phyloP scores from a whole-genome alignment of 2,888 invertebrate species.

The Drosophila histrio region DNA sequence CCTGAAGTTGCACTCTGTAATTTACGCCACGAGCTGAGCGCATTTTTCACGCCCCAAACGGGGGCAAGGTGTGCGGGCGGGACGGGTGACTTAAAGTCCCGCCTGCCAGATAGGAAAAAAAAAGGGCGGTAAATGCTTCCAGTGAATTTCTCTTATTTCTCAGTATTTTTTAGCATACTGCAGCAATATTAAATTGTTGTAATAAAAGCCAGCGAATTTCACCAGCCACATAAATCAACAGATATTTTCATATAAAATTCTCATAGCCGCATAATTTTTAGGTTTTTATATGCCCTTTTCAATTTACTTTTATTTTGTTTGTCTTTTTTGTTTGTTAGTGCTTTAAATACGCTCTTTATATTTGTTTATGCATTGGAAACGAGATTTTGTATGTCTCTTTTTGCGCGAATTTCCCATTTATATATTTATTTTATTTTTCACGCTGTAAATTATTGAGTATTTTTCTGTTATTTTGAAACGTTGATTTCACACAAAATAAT shows the following conservation, averaged over 20 bases:
- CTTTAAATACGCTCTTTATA: slow-evolving; percentile 47
- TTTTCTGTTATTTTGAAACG: slow-evolving; percentile 15
- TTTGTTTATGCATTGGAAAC: slow-evolving; percentile 50
- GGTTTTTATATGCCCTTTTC: slow-evolving; percentile 20
- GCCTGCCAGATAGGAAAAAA: neutral
- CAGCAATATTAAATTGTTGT: slow-evolving; percentile 45
- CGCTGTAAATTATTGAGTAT: slow-evolving; percentile 39
- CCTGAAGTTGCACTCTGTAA: slow-evolving; percentile 48
- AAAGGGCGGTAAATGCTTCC: slow-evolving; percentile 11
- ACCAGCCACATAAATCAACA: slow-evolving; percentile 60
- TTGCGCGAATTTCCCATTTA: slow-evolving; percentile 20
- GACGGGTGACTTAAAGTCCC: slow-evolving; percentile 8
- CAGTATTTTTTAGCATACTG: slow-evolving; percentile 30
- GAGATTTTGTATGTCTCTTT: slow-evolving; percentile 24
- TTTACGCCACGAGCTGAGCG: slow-evolving; percentile 40
- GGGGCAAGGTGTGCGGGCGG: neutral
- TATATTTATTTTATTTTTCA: slow-evolving; percentile 13
- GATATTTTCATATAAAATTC: slow-evolving; percentile 49
- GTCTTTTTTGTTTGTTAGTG: slow-evolving; percentile 9
- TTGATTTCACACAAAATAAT: slow-evolving; percentile 6
- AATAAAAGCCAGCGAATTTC: slow-evolving; percentile 49
- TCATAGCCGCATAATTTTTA: slow-evolving; percentile 29
- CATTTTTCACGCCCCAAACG: slow-evolving; percentile 36
- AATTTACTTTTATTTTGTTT: slow-evolving; percentile 19
- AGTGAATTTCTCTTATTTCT: slow-evolving; percentile 15